Evolutionary conservation across 1,140 invertebrate genomes (phyloP), one percentile per base, ranked within the genome.

Genomic region (Homarus americanus): DNA sequence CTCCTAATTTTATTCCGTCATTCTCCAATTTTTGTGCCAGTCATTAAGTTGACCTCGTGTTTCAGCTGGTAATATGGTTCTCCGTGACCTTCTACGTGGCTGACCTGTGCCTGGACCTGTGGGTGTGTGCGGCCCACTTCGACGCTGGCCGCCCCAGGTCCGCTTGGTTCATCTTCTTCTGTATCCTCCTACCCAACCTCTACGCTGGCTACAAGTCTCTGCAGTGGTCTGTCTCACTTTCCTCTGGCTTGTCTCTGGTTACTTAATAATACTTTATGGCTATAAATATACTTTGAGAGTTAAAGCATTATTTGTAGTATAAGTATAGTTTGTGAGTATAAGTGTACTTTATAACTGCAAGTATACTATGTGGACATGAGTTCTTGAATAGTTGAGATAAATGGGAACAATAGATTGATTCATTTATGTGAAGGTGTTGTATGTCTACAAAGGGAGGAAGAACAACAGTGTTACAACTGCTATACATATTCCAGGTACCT

Each of bases 121-220:
- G 88, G 88, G 82, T 83, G 17, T 90, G 87, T 32, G 80, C 72
- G 17, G 88, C 53, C 20, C 88, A 90, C 28, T 90, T 90, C 80
- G 34, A 86, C 17, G 24, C 41, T 17, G 2, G 32, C 17, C 15
- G 17, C 0, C 75, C 76, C 32, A 88, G 41, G 44, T 83, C 86
- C 53, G 92, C 85, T 9, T 92, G 92, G 92, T 92, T 92, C 63
- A 91, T 91, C 49, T 91, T 91, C 78, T 92, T 92, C 85, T 91
- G 89, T 41, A 91, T 92, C 73, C 82, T 92, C 36, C 36, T 92
- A 3, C 92, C 92, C 10, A 92, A 92, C 85, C 76, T 92, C 20
- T 92, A 92, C 75, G 92, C 92, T 36, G 92, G 92, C 20, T 92
- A 92, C 86, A 92, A 92, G 83, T 91, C 89, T 12, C 80, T 92